phyloP scores from a whole-genome alignment of 2,888 invertebrate species.

The Phytoseiulus persimilis region DNA sequence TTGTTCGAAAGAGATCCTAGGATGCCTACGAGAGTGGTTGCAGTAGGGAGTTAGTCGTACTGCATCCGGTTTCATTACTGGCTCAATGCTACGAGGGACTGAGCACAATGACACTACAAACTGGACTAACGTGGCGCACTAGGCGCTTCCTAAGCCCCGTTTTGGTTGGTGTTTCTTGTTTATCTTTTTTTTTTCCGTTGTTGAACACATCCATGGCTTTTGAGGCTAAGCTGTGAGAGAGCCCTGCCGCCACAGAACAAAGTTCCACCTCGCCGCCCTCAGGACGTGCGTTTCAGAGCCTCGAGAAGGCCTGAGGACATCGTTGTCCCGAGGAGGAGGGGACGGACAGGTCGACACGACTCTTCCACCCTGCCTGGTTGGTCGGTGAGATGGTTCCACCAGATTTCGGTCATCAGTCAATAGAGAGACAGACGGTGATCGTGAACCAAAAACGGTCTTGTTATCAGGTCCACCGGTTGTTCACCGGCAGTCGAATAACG shows the following conservation, averaged over 20 bases:
- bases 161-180: neutral
- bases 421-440: neutral
- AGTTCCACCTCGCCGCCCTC: neutral
- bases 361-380: neutral
- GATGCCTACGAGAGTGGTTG: neutral
- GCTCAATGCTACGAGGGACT: neutral
- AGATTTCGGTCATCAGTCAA: neutral
- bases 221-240: neutral
- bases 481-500: constrained; percentile 17
- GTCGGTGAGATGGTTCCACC: neutral
- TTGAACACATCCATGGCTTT: neutral
- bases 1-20: neutral
- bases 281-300: neutral
- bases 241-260: neutral
- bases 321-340: neutral
- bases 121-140: constrained; percentile 15
- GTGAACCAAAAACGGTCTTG: constrained; percentile 16
- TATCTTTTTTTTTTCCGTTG: neutral
- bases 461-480: neutral
- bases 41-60: neutral
- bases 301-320: neutral
- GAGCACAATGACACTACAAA: constrained; percentile 18
- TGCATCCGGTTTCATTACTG: neutral
- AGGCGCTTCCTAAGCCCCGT: neutral
- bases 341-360: neutral